A percentile compares a stretch with the other conserved stretches of the same genome.
These are phyloP conservation scores for Euschistus heros DNA, from an alignment of 1,140 invertebrate species.

Conservation along the genomic window DNA sequence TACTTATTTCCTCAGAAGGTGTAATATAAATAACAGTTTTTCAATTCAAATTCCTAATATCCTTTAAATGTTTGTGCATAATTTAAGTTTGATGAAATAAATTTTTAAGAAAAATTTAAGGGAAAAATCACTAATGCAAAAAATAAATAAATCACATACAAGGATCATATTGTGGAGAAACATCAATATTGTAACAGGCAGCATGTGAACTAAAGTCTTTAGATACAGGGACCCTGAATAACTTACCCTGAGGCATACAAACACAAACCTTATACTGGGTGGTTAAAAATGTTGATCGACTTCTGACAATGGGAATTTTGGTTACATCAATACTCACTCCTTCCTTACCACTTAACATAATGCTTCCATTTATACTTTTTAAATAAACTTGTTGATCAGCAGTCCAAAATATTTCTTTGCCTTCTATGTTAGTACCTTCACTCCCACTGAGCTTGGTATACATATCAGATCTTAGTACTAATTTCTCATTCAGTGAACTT, in stretches of 20 bases:
- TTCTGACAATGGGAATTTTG: constrained; percentile 49
- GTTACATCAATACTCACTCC: constrained; percentile 60
- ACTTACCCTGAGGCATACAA: constrained; percentile 73
- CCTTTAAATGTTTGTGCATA: too few relatives aligned
- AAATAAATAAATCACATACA: constrained; percentile 45
- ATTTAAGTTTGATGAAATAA: too few relatives aligned
- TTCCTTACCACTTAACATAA: constrained; percentile 52
- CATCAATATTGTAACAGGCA: constrained; percentile 30
- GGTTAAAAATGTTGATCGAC: constrained; percentile 44
- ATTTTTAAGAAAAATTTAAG: background rate
- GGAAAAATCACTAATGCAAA: background rate
- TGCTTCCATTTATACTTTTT: constrained; percentile 65
- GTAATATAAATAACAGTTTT: too few relatives aligned
- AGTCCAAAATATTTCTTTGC: constrained; percentile 47
- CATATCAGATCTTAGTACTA: constrained; percentile 51
- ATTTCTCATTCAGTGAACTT: constrained; percentile 54
- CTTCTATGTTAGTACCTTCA: constrained; percentile 43
- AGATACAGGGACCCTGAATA: constrained; percentile 62
- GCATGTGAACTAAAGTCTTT: constrained; percentile 36
- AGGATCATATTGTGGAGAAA: constrained; percentile 50
- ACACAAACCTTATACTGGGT: constrained; percentile 73
- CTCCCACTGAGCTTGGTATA: constrained; percentile 28
- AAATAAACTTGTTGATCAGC: constrained; percentile 70
- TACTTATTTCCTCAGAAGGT: too few relatives aligned
- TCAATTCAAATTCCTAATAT: too few relatives aligned